Evolutionary conservation across 2,797 vertebrate species (phyloP), one percentile per base, ranked within the genome.

Genomic region (Loriculus beryllinus): DNA sequence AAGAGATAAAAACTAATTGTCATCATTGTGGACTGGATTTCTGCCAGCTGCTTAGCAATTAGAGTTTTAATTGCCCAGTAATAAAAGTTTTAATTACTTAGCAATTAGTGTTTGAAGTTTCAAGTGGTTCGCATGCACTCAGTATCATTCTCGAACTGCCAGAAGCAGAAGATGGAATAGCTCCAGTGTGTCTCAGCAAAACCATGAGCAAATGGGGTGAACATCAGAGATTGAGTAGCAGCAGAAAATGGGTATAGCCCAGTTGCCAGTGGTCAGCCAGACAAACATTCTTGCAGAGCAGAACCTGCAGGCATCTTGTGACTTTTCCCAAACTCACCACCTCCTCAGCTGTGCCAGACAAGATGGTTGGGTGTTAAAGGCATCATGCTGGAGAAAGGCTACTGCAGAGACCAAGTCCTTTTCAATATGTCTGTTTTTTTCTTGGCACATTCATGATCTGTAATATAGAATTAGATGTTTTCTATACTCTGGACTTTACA

Each of bases 11-110:
- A 91, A 93, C 80, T 78, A 93, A 83, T 72, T 4, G 29, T 92
- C 81, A 78, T 89, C 72, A 47, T 92, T 96, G 92, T 47, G 51
- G 67, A 31, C 47, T 86, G 93, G 87, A 94, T 94, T 90, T 92
- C 88, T 96, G 83, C 88, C 89, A 96, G 79, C 75, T 86, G 60
- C 72, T 93, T 94, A 78, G 70, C 78, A 96, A 95, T 95, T 94
- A 93, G 85, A 95, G 60, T 76, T 95, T 94, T 87, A 96, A 94
- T 96, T 95, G 88, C 76, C 67, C 7, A 0, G 57, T 76, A 93
- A 90, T 80, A 93, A 86, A 97, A 96, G 56, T 95, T 96, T 92
- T 95, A 96, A 96, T 95, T 96, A 93, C 47, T 88, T 71, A 79
- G 64, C 86, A 97, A 94, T 96, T 96, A 95, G 82, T 43, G 35